A percentile compares a stretch with the other conserved stretches of the same genome.
Conservation (phyloP, 2,797 vertebrate species). For the Luscinia luscinia region DNA sequence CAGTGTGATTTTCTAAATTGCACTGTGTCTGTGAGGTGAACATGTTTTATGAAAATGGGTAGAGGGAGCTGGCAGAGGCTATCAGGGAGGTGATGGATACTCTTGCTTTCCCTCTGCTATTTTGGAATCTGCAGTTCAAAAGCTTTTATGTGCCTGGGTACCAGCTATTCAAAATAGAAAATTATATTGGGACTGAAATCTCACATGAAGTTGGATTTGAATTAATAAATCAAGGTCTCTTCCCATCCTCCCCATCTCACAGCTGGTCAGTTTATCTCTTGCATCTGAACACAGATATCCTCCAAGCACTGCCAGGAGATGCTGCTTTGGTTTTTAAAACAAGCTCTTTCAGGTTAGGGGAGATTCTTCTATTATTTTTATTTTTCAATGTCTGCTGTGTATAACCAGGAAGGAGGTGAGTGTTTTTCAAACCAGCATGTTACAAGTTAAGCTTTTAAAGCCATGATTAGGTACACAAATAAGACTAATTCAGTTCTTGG, state of each 20-base stretch:
- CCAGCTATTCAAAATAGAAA: neutral
- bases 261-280: neutral
- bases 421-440: neutral
- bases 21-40: neutral
- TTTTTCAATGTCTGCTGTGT: neutral
- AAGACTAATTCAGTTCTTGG: neutral
- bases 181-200: neutral
- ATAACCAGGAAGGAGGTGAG: neutral
- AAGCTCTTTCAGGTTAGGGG: neutral
- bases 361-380: neutral
- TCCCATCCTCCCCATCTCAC: neutral
- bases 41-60: neutral
- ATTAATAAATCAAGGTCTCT: neutral
- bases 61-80: neutral
- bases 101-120: neutral
- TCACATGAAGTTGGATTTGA: neutral
- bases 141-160: neutral
- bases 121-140: neutral
- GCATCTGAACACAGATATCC: neutral
- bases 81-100: neutral
- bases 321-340: neutral
- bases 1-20: neutral
- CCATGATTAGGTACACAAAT: neutral
- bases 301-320: accelerated
- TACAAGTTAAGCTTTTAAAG: constrained; percentile 14